phyloP scores from a whole-genome alignment of 2,797 vertebrate species.

The Malacoraja senta region DNA sequence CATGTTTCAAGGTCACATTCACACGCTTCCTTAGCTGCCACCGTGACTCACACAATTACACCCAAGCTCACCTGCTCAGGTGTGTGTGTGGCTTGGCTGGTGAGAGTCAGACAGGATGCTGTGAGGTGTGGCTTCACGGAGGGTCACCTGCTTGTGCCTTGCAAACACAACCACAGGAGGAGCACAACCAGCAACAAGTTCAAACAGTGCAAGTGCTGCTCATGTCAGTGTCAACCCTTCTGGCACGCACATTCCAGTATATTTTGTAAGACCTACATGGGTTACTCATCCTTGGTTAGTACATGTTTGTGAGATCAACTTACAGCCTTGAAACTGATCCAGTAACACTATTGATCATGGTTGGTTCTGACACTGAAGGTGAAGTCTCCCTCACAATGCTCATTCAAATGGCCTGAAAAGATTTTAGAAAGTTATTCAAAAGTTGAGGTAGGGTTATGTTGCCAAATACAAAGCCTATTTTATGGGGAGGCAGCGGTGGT shows the following conservation, averaged over 20 bases:
- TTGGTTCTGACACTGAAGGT: background rate
- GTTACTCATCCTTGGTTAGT: background rate
- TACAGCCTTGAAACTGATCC: background rate
- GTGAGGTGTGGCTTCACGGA: background rate
- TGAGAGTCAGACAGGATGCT: background rate
- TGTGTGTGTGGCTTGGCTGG: too few species aligned
- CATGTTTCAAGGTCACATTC: too few species aligned
- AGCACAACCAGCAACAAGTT: background rate
- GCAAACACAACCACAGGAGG: background rate
- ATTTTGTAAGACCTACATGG: background rate
- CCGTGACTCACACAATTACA: background rate
- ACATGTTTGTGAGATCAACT: background rate
- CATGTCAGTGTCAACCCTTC: background rate
- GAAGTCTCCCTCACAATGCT: background rate
- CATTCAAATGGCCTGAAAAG: background rate
- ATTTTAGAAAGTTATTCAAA: background rate
- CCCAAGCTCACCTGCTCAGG: background rate
- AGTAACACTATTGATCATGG: background rate
- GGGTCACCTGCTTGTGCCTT: background rate
- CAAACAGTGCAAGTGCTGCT: background rate
- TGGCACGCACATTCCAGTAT: background rate
- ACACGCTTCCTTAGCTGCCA: too few species aligned
- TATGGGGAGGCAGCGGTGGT: background rate
- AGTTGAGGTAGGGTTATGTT: background rate
- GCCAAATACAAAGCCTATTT: background rate